Percentiles rank a stretch among this genome's conserved stretches.
phyloP scores from a whole-genome alignment of 2,888 invertebrate genomes.

The Stenoptilia bipunctidactyla region DNA sequence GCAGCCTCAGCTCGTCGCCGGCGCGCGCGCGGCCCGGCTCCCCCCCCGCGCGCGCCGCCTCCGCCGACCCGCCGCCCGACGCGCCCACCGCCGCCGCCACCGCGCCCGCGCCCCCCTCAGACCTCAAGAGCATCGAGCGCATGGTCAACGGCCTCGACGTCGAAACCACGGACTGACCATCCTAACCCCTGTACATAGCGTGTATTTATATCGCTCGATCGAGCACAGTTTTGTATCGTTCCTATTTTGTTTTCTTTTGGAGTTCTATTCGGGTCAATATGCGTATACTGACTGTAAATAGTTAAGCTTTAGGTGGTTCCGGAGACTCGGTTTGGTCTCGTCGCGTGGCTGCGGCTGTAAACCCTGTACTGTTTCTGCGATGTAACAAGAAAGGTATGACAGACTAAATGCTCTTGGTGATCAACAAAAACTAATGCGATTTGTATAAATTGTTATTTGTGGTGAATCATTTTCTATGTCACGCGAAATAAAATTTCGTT shows the following conservation, averaged over 20 bases:
- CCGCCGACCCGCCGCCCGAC: constrained; percentile 65
- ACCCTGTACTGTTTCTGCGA: no score
- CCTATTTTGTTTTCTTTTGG: constrained; percentile 68
- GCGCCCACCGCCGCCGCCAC: constrained; percentile 65
- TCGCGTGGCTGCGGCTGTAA: no score
- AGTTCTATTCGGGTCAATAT: constrained; percentile 65
- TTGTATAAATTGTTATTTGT: no score
- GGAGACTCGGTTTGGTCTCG: constrained; percentile 5
- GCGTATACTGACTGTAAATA: constrained; percentile 65
- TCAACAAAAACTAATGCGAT: no score
- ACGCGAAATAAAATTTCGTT: constrained; percentile 5
- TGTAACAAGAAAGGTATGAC: no score
- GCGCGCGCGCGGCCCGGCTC: constrained; percentile 51
- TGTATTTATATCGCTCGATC: constrained; percentile 53
- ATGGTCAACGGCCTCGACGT: constrained; percentile 97
- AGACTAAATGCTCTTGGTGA: no score
- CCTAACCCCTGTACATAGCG: constrained; percentile 53
- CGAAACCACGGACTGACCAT: constrained; percentile 74
- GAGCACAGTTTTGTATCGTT: constrained; percentile 65
- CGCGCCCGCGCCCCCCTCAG: constrained; percentile 77
- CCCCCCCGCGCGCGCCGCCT: constrained; percentile 61
- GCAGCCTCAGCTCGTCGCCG: constrained; percentile 75
- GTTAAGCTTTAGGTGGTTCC: constrained; percentile 51
- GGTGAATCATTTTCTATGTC: constrained; percentile 8
- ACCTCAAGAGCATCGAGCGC: constrained; percentile 96